These are phyloP conservation scores for Arctopsyche grandis DNA, from an alignment of 1,140 invertebrate genomes.

Conservation along the genomic window DNA sequence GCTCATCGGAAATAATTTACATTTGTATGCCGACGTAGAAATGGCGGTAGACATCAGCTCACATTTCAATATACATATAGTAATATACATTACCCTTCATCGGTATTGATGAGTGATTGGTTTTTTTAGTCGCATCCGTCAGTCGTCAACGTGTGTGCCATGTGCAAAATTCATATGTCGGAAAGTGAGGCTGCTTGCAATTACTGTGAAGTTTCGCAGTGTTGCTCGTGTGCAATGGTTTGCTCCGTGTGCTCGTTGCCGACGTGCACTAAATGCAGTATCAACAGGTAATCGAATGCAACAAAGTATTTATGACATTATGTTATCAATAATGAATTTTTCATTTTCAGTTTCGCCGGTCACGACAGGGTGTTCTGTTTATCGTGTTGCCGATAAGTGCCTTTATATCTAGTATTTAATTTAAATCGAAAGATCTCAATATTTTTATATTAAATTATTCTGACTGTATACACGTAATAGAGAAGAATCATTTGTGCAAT, in stretches of 20 bases:
- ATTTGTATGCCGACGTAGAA: not conserved
- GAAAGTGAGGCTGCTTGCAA: not conserved
- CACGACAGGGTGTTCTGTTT: constrained; percentile 25
- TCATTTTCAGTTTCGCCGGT: constrained; percentile 15
- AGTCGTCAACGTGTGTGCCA: not conserved
- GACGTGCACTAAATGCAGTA: constrained; percentile 36
- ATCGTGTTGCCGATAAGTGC: constrained; percentile 25
- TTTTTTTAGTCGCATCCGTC: not conserved
- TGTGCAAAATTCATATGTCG: constrained; percentile 7
- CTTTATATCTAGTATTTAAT: not conserved
- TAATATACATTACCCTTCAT: not conserved
- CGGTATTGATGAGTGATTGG: not conserved
- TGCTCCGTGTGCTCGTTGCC: constrained; percentile 10
- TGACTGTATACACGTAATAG: not conserved
- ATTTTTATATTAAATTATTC: no score
- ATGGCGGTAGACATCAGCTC: not conserved
- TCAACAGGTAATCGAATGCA: constrained; percentile 24
- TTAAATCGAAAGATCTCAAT: not conserved
- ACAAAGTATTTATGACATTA: not conserved
- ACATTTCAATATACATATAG: no score
- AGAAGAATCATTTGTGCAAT: no score
- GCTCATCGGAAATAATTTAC: constrained; percentile 16
- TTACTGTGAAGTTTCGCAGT: constrained; percentile 34
- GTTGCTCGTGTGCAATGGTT: constrained; percentile 4
- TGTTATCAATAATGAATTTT: not conserved